Evolutionary conservation across 1,140 invertebrate genomes (phyloP), one percentile per base, ranked within the genome.

Genomic region (Cherax destructor): DNA sequence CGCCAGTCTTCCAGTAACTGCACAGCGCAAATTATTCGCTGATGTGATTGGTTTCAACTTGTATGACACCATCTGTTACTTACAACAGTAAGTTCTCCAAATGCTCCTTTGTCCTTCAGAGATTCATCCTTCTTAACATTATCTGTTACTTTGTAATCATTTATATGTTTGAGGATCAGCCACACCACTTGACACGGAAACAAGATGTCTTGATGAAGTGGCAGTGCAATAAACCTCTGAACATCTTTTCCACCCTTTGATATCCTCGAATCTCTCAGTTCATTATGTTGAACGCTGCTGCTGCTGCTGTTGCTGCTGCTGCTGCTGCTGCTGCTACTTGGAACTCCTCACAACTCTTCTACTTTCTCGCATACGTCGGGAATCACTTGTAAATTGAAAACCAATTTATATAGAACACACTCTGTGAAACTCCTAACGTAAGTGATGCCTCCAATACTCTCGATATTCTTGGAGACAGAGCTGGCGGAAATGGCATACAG

Each of bases 11-110:
- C 30, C 56, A 24, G 81, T 83, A 83, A 30, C 81, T 61, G 56
- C 59, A 83, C 50, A 61, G 2, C 10, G 81, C 81, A 83, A 47
- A 83, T 83, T 83, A 83, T 59, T 83, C 81, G 30, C 81, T 83
- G 81, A 83, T 61, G 59, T 49, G 49, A 83, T 18, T 83, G 49
- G 81, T 59, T 59, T 83, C 81, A 83, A 65, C 81, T 1, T 83
- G 81, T 50, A 83, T 65, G 81, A 47, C 59, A 50, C 61, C 81
- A 83, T 83, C 81, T 83, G 16, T 52, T 16, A 83, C 81, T 83
- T 83, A 61, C 56, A 61, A 41, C 30, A 41, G 30, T 83, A 59
- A 83, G n/a, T 83, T 83, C 50, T 18, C 81, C 81, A 83, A 83
- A 83, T 61, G 50, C 59, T 83, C 18, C 81, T 83, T 24, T 65